These are phyloP conservation scores for Limnephilus rhombicus DNA, from an alignment of 2,888 invertebrate species.

Conservation along the genomic window DNA sequence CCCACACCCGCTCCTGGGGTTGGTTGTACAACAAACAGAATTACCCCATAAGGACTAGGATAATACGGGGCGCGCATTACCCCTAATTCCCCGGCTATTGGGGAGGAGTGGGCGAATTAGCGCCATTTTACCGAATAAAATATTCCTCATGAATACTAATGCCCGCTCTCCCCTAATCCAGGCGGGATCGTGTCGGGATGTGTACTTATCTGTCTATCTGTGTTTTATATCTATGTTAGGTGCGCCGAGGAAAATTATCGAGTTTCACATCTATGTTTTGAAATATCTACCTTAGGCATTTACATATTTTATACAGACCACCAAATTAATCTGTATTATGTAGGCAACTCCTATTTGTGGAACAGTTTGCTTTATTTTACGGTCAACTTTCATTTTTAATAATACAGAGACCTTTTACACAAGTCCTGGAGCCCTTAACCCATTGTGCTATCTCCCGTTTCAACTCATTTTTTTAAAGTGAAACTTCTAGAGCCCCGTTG, in stretches of 20 bases:
- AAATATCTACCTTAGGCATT: neutral
- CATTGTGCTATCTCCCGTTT: too few species aligned
- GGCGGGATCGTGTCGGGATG: constrained; percentile 32
- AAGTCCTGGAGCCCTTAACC: too few species aligned
- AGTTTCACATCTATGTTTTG: neutral
- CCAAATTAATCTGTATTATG: neutral
- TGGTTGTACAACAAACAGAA: constrained; percentile 53
- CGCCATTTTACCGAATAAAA: constrained; percentile 65
- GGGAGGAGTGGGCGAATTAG: constrained; percentile 59
- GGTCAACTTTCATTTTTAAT: too few species aligned
- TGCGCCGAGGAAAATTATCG: neutral
- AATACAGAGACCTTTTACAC: too few species aligned
- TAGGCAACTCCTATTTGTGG: neutral
- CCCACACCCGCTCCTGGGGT: constrained; percentile 22
- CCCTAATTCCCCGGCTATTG: constrained; percentile 54
- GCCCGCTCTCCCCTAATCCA: constrained; percentile 30
- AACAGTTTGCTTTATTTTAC: neutral
- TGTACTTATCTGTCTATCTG: constrained; percentile 12
- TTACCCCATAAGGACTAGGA: constrained; percentile 57
- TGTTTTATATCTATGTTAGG: neutral
- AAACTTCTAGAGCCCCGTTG: too few species aligned
- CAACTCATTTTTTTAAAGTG: too few species aligned
- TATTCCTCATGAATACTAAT: constrained; percentile 65
- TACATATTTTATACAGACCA: neutral
- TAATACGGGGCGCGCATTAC: constrained; percentile 62